Percentiles rank a stretch among this genome's conserved stretches.
These are phyloP conservation scores for Dysidea cf. avara DNA, from an alignment of 37 sponge, comb jelly and placozoan genomes.

Conservation along the genomic window DNA sequence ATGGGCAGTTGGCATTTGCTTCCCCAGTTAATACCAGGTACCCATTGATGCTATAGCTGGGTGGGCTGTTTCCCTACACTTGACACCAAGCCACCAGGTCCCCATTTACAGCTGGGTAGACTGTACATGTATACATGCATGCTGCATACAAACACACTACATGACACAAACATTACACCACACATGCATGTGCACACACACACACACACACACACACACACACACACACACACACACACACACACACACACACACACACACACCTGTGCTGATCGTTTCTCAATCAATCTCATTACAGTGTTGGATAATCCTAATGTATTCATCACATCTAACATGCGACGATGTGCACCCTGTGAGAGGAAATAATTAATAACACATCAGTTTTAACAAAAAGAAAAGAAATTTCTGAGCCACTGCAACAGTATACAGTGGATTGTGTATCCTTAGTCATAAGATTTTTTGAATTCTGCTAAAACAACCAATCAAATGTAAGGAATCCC, in stretches of 20 bases:
- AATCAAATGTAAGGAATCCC: too few relatives aligned
- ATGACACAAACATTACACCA: too few relatives aligned
- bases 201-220: slow-evolving; percentile 45
- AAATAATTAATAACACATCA: not conserved
- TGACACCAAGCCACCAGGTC: too few relatives aligned
- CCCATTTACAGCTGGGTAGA: too few relatives aligned
- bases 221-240: slow-evolving; percentile 20
- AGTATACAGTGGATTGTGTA: too few relatives aligned
- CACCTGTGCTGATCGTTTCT: slow-evolving; percentile 65
- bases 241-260: slow-evolving; percentile 36
- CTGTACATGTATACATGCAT: slow-evolving; percentile 3
- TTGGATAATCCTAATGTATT: slow-evolving; percentile 76
- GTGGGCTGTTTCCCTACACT: too few relatives aligned
- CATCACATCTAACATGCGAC: slow-evolving; percentile 50
- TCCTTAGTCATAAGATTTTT: too few relatives aligned
- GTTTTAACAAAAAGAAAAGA: not conserved
- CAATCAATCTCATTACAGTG: slow-evolving; percentile 85
- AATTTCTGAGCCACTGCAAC: too few relatives aligned
- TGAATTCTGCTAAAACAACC: too few relatives aligned
- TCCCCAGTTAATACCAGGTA: too few relatives aligned
- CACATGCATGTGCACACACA: slow-evolving; percentile 25
- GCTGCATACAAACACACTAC: slow-evolving; percentile 14
- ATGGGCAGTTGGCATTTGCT: too few relatives aligned
- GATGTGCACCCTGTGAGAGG: slow-evolving; percentile 48
- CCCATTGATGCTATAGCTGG: too few relatives aligned